A percentile compares a stretch with the other conserved stretches of the same genome.
Evolutionary conservation across 2,797 vertebrate species (phyloP).

Genomic region (Rhyacichthys aspro): DNA sequence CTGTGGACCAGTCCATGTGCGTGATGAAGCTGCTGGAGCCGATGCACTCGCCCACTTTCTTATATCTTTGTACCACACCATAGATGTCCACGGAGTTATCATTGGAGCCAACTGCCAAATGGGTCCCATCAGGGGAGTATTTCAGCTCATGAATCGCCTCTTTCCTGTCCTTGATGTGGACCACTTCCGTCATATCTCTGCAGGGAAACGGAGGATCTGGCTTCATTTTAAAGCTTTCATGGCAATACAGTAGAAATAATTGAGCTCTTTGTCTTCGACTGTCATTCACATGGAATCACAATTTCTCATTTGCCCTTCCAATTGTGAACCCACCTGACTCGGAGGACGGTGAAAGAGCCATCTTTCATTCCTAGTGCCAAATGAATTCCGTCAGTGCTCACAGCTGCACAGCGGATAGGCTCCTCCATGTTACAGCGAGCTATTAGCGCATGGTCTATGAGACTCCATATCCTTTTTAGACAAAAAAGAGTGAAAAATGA

Average conservation of each 20-base stretch:
- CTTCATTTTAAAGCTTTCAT: constrained; percentile 21
- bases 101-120: constrained; percentile 96
- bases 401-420: constrained; percentile 93
- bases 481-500: constrained; percentile 34
- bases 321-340: constrained; percentile 87
- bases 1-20: constrained; percentile 97
- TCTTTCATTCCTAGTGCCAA: constrained; percentile 98
- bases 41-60: constrained; percentile 95
- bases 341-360: constrained; percentile 95
- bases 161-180: constrained; percentile 98
- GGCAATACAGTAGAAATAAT: constrained; percentile 12
- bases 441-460: constrained; percentile 96
- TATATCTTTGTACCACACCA: constrained; percentile 95
- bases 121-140: constrained; percentile 94
- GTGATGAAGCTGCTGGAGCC: constrained; percentile 95
- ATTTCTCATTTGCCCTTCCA: constrained; percentile 12
- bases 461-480: constrained; percentile 92
- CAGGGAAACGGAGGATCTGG: constrained; percentile 17
- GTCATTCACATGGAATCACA: constrained; percentile 13
- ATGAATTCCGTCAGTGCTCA: constrained; percentile 95
- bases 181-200: constrained; percentile 99
- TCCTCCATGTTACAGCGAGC: constrained; percentile 99
- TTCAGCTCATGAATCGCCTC: constrained; percentile 98
- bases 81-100: constrained; percentile 96
- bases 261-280: constrained; percentile 11